phyloP scores from a whole-genome alignment of 2,113 vertebrate species.

The Oryctolagus cuniculus region mOryCun1.1 NC_091439.1:19101001-19101500 shows the following conservation, averaged over 20 bases:
- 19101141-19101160: neutral
- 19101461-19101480: neutral
- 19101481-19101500: neutral
- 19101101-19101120: neutral
- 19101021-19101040: neutral
- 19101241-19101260: neutral
- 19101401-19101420: neutral
- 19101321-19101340: neutral
- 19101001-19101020: too few species aligned
- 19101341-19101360: neutral
- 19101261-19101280: neutral
- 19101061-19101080: neutral
- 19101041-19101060: neutral
- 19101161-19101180: too few species aligned
- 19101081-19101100: fast-evolving
- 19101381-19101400: neutral
- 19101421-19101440: neutral
- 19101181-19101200: neutral
- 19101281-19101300: neutral
- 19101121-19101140: neutral
- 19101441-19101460: neutral
- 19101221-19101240: neutral
- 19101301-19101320: too few species aligned
- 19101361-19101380: neutral
- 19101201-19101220: neutral